Evolutionary conservation across 2,888 invertebrate genomes (phyloP).

Genomic region (Labia minor): DNA sequence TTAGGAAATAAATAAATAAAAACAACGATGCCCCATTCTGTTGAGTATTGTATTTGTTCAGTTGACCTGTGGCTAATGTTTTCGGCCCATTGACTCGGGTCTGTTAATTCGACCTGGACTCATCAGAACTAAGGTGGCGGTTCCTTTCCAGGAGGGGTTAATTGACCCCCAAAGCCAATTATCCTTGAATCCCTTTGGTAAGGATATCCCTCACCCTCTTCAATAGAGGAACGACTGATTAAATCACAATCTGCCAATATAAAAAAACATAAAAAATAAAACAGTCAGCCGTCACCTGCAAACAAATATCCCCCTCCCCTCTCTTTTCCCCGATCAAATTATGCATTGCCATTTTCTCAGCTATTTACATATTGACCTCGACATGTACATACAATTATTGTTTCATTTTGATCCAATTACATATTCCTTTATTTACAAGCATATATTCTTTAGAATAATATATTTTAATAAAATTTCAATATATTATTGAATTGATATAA

Average conservation of each 20-base stretch:
- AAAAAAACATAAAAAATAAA: too few species aligned
- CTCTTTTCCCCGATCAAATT: too few species aligned
- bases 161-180: conserved; percentile 6
- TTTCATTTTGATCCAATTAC: too few species aligned
- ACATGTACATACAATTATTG: too few species aligned
- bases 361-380: too few species aligned
- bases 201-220: background rate
- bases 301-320: too few species aligned
- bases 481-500: too few species aligned
- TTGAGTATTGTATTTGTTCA: background rate
- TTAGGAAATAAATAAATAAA: background rate
- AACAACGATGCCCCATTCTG: background rate
- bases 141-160: background rate
- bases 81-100: background rate
- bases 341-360: too few species aligned
- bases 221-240: background rate
- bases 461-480: too few species aligned
- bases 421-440: too few species aligned
- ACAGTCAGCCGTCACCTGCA: too few species aligned
- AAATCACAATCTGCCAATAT: background rate
- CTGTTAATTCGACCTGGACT: background rate
- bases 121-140: background rate
- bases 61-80: background rate
- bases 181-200: background rate
- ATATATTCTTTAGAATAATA: too few species aligned